phyloP scores from a whole-genome alignment of 2,113 vertebrate species.

The Plotosus lineatus region DNA sequence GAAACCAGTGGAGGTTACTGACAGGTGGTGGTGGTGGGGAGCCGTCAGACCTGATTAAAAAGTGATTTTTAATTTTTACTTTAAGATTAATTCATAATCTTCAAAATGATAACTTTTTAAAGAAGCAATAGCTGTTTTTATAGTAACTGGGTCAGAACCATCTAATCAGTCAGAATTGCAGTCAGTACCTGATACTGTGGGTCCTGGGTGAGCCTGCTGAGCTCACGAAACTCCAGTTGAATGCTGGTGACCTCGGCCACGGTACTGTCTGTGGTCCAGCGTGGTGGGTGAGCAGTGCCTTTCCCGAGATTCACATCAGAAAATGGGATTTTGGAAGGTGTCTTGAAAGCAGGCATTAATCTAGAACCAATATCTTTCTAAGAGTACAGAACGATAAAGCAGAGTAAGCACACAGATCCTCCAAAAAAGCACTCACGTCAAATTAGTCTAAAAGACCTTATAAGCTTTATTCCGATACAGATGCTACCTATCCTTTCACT shows the following conservation, averaged over 20 bases:
- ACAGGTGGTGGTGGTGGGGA: too few relatives aligned
- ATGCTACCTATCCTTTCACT: background rate
- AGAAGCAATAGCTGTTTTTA: background rate
- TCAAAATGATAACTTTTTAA: too few relatives aligned
- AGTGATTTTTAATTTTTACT: too few relatives aligned
- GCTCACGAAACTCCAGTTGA: conserved; percentile 94
- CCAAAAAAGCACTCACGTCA: background rate
- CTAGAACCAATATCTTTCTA: conserved; percentile 91
- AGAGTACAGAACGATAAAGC: conserved; percentile 18
- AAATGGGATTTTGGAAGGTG: conserved; percentile 91
- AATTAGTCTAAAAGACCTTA: conserved; percentile 5
- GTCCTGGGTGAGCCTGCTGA: conserved; percentile 85
- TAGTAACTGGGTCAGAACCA: background rate
- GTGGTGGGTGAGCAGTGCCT: conserved; percentile 88
- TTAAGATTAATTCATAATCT: too few relatives aligned
- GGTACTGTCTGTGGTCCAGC: conserved; percentile 94
- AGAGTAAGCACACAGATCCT: conserved; percentile 4
- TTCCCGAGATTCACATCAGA: conserved; percentile 95
- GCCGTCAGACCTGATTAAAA: too few relatives aligned
- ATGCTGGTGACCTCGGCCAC: conserved; percentile 97
- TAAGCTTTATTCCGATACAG: conserved; percentile 8
- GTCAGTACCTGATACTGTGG: conserved; percentile 81
- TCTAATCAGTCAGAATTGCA: background rate
- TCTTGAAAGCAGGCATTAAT: conserved; percentile 93
- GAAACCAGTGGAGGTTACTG: too few relatives aligned